These are phyloP conservation scores for Mobula birostris DNA, from an alignment of 2,113 vertebrate species.

Conservation along the genomic window DNA sequence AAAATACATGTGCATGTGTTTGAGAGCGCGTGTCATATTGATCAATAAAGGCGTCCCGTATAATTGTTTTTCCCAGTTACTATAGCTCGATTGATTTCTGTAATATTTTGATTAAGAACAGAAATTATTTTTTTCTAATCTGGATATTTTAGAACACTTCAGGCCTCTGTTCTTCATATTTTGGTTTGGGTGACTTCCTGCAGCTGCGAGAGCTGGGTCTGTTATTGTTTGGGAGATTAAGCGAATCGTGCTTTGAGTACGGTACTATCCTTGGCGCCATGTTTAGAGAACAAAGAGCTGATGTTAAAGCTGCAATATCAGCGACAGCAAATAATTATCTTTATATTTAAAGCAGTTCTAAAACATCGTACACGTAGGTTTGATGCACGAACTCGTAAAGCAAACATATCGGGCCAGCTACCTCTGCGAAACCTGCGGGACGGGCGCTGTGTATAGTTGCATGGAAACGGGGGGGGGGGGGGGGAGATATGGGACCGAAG, in stretches of 20 bases:
- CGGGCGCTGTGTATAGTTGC: neutral
- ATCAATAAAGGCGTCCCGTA: neutral
- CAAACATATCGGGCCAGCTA: neutral
- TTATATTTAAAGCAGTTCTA: neutral
- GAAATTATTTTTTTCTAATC: neutral
- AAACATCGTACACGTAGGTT: neutral
- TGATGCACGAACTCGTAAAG: neutral
- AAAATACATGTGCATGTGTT: no score
- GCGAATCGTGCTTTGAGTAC: neutral
- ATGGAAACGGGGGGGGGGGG: neutral
- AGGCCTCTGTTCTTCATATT: neutral
- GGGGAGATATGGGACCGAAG: no score
- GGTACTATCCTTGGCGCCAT: neutral
- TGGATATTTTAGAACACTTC: neutral
- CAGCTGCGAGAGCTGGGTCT: neutral
- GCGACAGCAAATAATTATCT: no score
- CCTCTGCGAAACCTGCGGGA: neutral
- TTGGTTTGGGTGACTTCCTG: neutral
- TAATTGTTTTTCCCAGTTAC: neutral
- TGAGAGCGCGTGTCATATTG: neutral
- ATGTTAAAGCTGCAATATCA: neutral
- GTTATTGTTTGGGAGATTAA: conserved; percentile 1
- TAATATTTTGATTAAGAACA: neutral
- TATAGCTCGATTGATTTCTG: neutral
- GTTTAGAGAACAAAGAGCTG: conserved; percentile 12